Evolutionary conservation across 2,797 vertebrate species (phyloP), one percentile per base, ranked within the genome.

Genomic region (Oreonectes daqikongensis): DNA sequence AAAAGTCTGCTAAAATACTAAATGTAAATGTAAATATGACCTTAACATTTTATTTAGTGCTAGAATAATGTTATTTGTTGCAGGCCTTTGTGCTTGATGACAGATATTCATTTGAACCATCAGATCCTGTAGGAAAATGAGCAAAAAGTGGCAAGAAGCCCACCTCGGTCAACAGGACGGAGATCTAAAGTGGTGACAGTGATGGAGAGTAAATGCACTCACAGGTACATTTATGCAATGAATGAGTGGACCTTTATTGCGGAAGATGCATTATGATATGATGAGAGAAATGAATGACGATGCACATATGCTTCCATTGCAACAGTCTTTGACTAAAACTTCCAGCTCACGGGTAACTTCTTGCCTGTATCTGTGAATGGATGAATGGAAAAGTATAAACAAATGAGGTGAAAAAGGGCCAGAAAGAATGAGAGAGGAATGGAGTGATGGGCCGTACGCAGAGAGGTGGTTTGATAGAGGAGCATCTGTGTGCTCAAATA

Each of bases 401-500:
- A 71, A 57, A 64, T 63, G 46, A 63, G 83, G 83, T 82, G 79
- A 84, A 87, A 84, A 89, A 15, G 46, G 50, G 87, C 52, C 63
- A 73, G 68, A 85, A 80, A 77, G 63, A 83, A 73, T 77, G 86
- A 85, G 85, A 84, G 71, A 79, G 82, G 84, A 89, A 90, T 87
- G 84, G 86, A 91, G 87, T 87, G 85, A 89, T 87, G 87, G 79
- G 82, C 80, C 83, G 57, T 88, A 90, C 85, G 88, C 88, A 85
- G 18, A 91, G 72, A 86, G 32, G 28, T 90, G 84, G 85, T 93
- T 94, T 95, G 95, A 96, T 95, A 94, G 94, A 94, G 95, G 91
- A 95, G 94, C 94, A 94, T 88, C 93, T 95, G 94, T 94, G 95
- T 96, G 94, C 95, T 95, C 93, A 95, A 93, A 93, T 93, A 90